A percentile compares a stretch with the other conserved stretches of the same genome.
phyloP scores from a whole-genome alignment of 2,888 invertebrate species.

The Selenia dentaria region DNA sequence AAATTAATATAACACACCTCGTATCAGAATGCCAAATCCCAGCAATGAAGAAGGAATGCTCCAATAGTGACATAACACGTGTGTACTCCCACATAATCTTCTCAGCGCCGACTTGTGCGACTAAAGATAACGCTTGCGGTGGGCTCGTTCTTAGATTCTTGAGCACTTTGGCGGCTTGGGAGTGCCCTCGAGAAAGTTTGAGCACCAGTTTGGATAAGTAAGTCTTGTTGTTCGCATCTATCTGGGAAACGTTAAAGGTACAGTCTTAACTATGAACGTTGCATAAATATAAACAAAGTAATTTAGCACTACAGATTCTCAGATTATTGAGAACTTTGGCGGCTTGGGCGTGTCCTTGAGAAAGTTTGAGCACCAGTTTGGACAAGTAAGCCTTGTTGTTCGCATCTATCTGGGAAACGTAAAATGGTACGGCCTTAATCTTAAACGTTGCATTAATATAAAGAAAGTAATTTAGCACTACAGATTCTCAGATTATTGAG shows the following conservation, averaged over 20 bases:
- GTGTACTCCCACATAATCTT: slow-evolving; percentile 81
- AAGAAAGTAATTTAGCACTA: no score
- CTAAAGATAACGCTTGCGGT: slow-evolving; percentile 68
- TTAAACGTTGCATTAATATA: no score
- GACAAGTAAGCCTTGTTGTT: slow-evolving; percentile 77
- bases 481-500: slow-evolving; percentile 64
- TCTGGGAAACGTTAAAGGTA: slow-evolving; percentile 45
- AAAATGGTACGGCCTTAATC: no score
- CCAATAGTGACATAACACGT: slow-evolving; percentile 68
- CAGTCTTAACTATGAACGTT: no score
- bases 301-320: no score
- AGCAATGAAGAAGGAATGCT: slow-evolving; percentile 76
- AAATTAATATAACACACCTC: no score
- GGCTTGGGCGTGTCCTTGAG: slow-evolving; percentile 74
- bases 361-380: slow-evolving; percentile 71
- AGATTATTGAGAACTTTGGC: slow-evolving; percentile 70
- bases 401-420: slow-evolving; percentile 61
- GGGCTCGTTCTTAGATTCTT: slow-evolving; percentile 68
- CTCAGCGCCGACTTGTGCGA: slow-evolving; percentile 73
- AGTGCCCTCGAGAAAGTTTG: slow-evolving; percentile 74
- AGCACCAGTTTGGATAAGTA: slow-evolving; percentile 73
- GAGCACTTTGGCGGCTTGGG: slow-evolving; percentile 68
- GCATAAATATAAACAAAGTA: no score
- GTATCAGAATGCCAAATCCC: slow-evolving; percentile 74
- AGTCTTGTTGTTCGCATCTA: slow-evolving; percentile 78